Evolutionary conservation across 2,113 vertebrate species (phyloP).

Genomic region (Zosterops lateralis): DNA sequence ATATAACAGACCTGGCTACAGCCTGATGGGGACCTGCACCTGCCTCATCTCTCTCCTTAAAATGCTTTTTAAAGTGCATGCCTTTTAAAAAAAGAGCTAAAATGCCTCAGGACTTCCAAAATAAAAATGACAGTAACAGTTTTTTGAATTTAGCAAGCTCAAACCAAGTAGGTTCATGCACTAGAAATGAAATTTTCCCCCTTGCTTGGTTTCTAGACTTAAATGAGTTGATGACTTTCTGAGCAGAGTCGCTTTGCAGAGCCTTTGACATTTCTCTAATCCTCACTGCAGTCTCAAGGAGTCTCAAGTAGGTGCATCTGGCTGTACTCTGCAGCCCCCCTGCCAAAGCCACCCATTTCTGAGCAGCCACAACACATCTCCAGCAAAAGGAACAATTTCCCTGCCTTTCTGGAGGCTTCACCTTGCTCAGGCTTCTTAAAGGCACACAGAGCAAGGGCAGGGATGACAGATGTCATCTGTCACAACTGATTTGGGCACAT

Average conservation of each 20-base stretch:
- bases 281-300: neutral
- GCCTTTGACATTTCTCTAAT: neutral
- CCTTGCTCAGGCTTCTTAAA: neutral
- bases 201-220: neutral
- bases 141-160: neutral
- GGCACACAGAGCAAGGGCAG: neutral
- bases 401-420: neutral
- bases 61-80: too few species aligned
- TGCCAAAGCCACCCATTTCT: neutral
- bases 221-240: neutral
- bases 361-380: neutral
- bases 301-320: neutral
- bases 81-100: neutral
- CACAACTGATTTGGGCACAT: neutral
- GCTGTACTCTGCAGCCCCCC: neutral
- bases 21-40: neutral
- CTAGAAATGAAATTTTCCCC: neutral
- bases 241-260: neutral
- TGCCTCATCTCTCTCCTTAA: neutral
- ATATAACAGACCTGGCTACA: neutral
- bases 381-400: neutral
- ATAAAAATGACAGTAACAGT: neutral
- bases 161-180: neutral
- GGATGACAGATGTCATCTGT: slow-evolving; percentile 15
- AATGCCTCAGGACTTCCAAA: neutral